Conservation (phyloP, 2,888 invertebrate species). For the Drosophila mettleri region DNA sequence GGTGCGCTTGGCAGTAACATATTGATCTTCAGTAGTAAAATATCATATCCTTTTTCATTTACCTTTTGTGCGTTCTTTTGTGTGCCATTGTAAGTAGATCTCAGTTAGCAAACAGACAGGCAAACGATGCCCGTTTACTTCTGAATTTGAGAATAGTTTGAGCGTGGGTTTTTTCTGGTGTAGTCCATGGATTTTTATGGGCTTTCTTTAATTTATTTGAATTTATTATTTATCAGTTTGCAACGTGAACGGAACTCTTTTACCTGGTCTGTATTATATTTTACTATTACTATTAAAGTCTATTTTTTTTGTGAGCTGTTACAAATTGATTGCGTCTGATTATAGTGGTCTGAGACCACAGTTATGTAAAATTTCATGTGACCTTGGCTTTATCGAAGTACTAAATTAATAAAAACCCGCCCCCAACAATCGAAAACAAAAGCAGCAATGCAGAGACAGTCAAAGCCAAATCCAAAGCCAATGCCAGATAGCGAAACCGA, state of each 20-base stretch:
- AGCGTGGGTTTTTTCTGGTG: neutral
- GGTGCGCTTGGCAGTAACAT: too few relatives aligned
- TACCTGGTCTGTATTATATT: conserved; percentile 31
- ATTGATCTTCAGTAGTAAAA: conserved; percentile 18
- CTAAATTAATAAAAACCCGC: conserved; percentile 31
- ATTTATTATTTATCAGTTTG: conserved; percentile 41
- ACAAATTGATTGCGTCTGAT: conserved; percentile 26
- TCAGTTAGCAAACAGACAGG: neutral
- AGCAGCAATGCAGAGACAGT: neutral
- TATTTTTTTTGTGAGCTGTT: conserved; percentile 17
- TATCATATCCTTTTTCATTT: conserved; percentile 54
- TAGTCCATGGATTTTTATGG: conserved; percentile 15
- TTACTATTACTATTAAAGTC: conserved; percentile 31
- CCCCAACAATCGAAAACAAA: conserved; percentile 2
- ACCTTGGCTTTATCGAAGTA: conserved; percentile 53
- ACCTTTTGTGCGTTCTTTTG: conserved; percentile 19
- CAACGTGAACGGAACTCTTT: conserved; percentile 35
- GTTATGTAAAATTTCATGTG: conserved; percentile 43
- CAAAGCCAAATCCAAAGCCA: neutral
- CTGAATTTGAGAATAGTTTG: conserved; percentile 17
- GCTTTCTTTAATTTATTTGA: conserved; percentile 38
- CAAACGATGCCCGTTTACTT: too few relatives aligned
- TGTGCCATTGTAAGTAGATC: conserved; percentile 11
- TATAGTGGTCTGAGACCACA: conserved; percentile 19
- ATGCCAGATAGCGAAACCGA: conserved; percentile 11